Evolutionary conservation across 2,888 invertebrate genomes (phyloP).

Genomic region (Andrena camellia): DNA sequence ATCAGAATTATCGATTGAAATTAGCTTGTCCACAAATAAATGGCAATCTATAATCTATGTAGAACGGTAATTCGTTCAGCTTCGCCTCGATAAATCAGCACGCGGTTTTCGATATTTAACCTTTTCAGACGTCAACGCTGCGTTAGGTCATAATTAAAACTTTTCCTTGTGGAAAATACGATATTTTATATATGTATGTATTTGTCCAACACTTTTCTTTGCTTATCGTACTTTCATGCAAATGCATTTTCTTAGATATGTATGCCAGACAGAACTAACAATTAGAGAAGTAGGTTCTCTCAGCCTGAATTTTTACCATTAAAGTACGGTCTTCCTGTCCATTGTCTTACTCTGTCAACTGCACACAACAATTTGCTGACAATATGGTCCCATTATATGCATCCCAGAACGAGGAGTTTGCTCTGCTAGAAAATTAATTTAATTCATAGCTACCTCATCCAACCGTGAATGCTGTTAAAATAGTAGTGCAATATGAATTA

Average conservation of each 20-base stretch:
- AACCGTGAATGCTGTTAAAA: background rate
- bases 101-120: constrained; percentile 12
- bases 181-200: background rate
- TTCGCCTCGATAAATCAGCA: background rate
- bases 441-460: background rate
- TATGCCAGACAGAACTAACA: too few species aligned
- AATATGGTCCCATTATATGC: background rate
- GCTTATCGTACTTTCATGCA: too few species aligned
- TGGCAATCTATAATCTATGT: background rate
- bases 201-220: background rate
- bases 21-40: constrained; percentile 40
- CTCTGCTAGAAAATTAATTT: background rate
- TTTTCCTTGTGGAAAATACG: background rate
- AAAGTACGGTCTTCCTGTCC: background rate
- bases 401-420: background rate
- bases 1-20: constrained; percentile 36
- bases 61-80: background rate
- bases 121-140: background rate
- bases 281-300: too few species aligned
- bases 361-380: background rate
- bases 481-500: constrained; percentile 14
- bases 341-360: background rate
- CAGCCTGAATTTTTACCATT: background rate
- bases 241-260: too few species aligned
- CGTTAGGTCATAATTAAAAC: background rate